Conservation (phyloP, 2,888 invertebrate species). For the Drosophila subquinaria region DNA sequence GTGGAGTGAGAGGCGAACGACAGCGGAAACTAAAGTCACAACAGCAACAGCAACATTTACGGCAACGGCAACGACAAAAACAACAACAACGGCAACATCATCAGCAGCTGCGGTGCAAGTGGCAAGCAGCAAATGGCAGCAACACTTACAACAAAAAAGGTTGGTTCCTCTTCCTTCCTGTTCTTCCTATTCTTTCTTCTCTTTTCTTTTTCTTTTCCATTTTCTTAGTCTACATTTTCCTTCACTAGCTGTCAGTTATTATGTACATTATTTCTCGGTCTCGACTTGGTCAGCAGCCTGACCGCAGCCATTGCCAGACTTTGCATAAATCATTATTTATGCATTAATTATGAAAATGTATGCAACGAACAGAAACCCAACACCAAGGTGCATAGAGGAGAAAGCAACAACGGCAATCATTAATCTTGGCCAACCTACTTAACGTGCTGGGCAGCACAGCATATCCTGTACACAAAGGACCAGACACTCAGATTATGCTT, state of each 20-base stretch:
- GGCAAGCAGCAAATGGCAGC: conserved; percentile 13
- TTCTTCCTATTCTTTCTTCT: neutral
- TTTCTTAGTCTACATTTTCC: conserved; percentile 2
- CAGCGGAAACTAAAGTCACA: conserved; percentile 49
- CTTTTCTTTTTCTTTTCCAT: neutral
- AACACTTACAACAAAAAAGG: conserved; percentile 33
- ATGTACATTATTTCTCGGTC: conserved; percentile 20
- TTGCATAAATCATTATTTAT: conserved; percentile 64
- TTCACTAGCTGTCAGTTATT: conserved; percentile 8
- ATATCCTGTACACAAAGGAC: conserved; percentile 15
- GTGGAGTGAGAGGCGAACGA: conserved; percentile 37
- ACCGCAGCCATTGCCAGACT: conserved; percentile 22
- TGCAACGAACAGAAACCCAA: conserved; percentile 9
- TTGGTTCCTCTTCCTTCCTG: conserved; percentile 37
- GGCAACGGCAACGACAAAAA: neutral
- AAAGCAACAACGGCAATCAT: conserved; percentile 41
- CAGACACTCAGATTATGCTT: conserved; percentile 36
- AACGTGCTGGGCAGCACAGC: conserved; percentile 11
- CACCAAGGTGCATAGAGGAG: conserved; percentile 17
- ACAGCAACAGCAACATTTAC: conserved; percentile 28
- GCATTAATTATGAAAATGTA: conserved; percentile 65
- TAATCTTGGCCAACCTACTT: conserved; percentile 51
- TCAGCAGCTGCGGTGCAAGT: conserved; percentile 41
- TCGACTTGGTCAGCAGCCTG: conserved; percentile 8
- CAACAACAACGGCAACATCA: conserved; percentile 1